These are phyloP conservation scores for Tanypteryx hageni DNA, from an alignment of 2,888 invertebrate species.

Conservation along the genomic window DNA sequence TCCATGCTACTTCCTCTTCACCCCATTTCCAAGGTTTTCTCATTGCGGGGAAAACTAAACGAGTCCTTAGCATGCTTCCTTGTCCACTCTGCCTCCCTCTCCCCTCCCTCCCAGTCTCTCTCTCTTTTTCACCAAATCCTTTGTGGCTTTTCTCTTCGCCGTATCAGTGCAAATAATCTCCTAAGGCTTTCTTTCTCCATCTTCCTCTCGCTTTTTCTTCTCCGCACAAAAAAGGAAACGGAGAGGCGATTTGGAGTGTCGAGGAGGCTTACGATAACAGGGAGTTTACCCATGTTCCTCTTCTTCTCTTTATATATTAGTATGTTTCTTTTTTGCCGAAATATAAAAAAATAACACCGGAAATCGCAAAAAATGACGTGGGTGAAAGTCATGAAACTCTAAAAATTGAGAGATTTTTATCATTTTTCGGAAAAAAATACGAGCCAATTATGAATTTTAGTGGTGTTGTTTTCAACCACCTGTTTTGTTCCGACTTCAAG, in stretches of 20 bases:
- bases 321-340: too few species aligned
- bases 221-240: neutral
- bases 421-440: neutral
- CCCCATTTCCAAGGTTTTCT: slow-evolving; percentile 14
- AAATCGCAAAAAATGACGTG: too few species aligned
- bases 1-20: neutral
- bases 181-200: neutral
- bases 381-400: too few species aligned
- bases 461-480: neutral
- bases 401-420: neutral
- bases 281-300: too few species aligned
- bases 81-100: neutral
- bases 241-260: neutral
- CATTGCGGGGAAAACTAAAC: slow-evolving; percentile 39
- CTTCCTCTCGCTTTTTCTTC: neutral
- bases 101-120: slow-evolving; percentile 5
- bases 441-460: neutral
- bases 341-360: too few species aligned
- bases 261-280: too few species aligned
- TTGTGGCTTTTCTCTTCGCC: neutral
- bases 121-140: neutral
- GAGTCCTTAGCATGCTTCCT: slow-evolving; percentile 4
- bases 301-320: too few species aligned
- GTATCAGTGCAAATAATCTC: neutral
- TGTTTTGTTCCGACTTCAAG: neutral